Percentiles rank a stretch among this genome's conserved stretches.
phyloP scores from a whole-genome alignment of 2,113 vertebrate genomes.

The Bostrychus sinensis region DNA sequence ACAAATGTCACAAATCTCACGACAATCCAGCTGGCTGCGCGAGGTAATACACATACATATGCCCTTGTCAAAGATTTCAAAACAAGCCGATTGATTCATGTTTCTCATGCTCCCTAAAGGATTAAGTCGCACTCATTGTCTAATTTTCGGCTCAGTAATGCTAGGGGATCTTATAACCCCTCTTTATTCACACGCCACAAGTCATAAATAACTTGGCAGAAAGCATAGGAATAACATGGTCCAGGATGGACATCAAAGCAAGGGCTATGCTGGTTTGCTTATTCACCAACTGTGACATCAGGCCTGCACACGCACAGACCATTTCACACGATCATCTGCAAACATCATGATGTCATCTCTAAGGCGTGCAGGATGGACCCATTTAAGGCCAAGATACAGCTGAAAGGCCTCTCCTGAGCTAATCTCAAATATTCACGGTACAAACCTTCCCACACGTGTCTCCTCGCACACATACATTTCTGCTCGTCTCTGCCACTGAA shows the following conservation, averaged over 20 bases:
- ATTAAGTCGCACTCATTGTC: slow-evolving; percentile 65
- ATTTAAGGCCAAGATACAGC: slow-evolving; percentile 49
- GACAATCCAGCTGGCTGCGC: too few relatives aligned
- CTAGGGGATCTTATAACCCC: slow-evolving; percentile 57
- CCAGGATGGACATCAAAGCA: slow-evolving; percentile 64
- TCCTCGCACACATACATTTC: background rate
- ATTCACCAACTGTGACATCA: slow-evolving; percentile 64
- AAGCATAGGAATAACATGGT: slow-evolving; percentile 74
- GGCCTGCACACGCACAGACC: slow-evolving; percentile 60
- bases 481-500: background rate
- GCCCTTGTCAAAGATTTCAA: slow-evolving; percentile 64
- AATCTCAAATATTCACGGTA: slow-evolving; percentile 28
- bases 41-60: slow-evolving; percentile 68
- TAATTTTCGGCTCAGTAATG: slow-evolving; percentile 62
- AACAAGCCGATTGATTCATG: too few relatives aligned
- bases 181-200: slow-evolving; percentile 67
- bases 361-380: slow-evolving; percentile 59
- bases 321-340: slow-evolving; percentile 69
- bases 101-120: slow-evolving; percentile 73
- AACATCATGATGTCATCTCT: slow-evolving; percentile 70
- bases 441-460: slow-evolving; percentile 22
- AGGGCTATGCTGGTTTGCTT: slow-evolving; percentile 59
- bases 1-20: too few relatives aligned
- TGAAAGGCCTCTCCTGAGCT: slow-evolving; percentile 28
- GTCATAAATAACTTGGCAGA: slow-evolving; percentile 71